Conservation (phyloP, 2,113 vertebrate species). For the Corynorhinus townsendii region DNA sequence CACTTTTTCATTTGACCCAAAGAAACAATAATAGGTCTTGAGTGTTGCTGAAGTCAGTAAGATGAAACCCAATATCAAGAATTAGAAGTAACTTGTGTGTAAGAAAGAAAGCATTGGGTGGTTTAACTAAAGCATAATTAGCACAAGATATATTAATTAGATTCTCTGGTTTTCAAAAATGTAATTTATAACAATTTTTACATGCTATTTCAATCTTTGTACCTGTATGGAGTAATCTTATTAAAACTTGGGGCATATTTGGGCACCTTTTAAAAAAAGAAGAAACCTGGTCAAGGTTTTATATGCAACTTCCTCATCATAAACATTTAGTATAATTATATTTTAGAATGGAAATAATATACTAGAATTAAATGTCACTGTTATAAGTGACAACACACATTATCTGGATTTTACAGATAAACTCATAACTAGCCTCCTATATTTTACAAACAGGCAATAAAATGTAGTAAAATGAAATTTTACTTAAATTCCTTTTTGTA, state of each 20-base stretch:
- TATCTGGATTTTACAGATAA: constrained; percentile 39
- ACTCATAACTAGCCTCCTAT: not conserved
- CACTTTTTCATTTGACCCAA: not conserved
- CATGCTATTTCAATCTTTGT: not conserved
- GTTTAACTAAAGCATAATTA: not conserved
- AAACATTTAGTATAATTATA: not conserved
- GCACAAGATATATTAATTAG: not conserved
- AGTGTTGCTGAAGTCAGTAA: not conserved
- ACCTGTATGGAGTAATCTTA: not conserved
- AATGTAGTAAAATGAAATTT: constrained; percentile 37
- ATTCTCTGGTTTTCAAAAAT: not conserved
- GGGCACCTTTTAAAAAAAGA: not conserved
- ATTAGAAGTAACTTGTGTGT: not conserved
- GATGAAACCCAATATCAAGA: not conserved
- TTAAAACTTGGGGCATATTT: not conserved
- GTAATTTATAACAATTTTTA: not conserved
- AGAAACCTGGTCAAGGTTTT: not conserved
- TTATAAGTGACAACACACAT: not conserved
- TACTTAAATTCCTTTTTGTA: constrained; percentile 35
- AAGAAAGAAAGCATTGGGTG: not conserved
- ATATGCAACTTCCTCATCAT: not conserved
- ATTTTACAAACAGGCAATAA: not conserved
- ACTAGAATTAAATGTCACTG: constrained; percentile 1
- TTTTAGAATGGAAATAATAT: constrained; percentile 8
- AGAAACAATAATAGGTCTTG: not conserved